These are phyloP conservation scores for Neodiprion virginianus DNA, from an alignment of 1,140 invertebrate species.

Conservation along the genomic window DNA sequence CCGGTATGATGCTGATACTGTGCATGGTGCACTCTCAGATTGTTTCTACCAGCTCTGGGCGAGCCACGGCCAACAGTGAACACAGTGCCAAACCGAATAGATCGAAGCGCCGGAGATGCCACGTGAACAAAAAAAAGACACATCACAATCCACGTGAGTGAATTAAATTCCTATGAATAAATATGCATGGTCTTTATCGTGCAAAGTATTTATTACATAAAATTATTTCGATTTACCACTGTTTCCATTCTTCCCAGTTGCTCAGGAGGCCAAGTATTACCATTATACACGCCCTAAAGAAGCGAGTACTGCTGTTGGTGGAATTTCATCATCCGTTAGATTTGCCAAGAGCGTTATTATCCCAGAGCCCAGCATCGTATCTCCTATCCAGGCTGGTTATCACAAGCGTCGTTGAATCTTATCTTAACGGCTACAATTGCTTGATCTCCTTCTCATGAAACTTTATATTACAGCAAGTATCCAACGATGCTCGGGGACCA, in stretches of 20 bases:
- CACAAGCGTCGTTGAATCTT: neutral
- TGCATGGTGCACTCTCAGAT: constrained; percentile 92
- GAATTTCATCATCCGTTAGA: constrained; percentile 52
- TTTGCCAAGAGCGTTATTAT: constrained; percentile 56
- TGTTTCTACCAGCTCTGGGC: constrained; percentile 73
- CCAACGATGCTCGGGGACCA: neutral
- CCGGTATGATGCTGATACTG: constrained; percentile 79
- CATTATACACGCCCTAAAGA: constrained; percentile 55
- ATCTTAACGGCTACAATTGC: neutral
- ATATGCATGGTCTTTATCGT: neutral
- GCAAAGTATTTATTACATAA: neutral
- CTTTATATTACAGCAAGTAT: neutral
- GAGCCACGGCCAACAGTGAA: constrained; percentile 45
- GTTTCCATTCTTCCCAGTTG: constrained; percentile 30
- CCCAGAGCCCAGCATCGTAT: neutral
- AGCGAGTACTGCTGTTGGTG: constrained; percentile 32
- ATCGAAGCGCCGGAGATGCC: constrained; percentile 45
- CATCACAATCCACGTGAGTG: constrained; percentile 3
- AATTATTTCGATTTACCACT: constrained; percentile 4
- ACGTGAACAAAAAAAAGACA: constrained; percentile 44
- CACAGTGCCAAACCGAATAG: constrained; percentile 47
- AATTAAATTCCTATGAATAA: neutral
- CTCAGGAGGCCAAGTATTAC: constrained; percentile 51
- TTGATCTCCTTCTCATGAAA: neutral
- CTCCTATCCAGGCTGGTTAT: neutral